A percentile compares a stretch with the other conserved stretches of the same genome.
These are phyloP conservation scores for Notodonta dromedarius DNA, from an alignment of 2,888 invertebrate species.

Conservation along the genomic window DNA sequence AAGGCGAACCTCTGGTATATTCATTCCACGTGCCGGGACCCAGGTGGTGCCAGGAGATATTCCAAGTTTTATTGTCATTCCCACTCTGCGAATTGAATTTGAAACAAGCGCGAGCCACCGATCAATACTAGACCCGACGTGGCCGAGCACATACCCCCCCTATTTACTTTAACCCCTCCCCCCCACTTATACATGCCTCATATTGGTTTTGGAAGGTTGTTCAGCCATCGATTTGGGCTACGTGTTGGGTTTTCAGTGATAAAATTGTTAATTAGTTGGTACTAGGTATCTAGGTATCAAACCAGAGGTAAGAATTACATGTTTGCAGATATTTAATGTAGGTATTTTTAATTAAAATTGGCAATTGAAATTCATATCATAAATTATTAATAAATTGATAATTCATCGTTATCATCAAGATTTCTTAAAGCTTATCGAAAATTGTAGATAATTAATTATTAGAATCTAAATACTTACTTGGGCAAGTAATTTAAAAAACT, in stretches of 20 bases:
- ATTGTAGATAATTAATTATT: no score
- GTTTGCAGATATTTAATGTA: no score
- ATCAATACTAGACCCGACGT: conserved; percentile 59
- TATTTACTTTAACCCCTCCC: conserved; percentile 19
- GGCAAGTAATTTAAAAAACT: no score
- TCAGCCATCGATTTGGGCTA: conserved; percentile 1
- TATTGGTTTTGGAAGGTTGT: conserved; percentile 28
- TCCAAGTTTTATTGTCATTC: conserved; percentile 78
- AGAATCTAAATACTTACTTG: no score
- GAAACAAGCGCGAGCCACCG: conserved; percentile 66
- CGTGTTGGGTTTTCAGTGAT: conserved; percentile 4
- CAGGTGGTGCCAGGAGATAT: conserved; percentile 76
- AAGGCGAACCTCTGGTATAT: conserved; percentile 46
- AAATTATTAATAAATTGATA: no score
- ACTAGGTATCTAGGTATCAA: neutral
- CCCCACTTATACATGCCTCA: conserved; percentile 11
- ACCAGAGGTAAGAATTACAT: no score
- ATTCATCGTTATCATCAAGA: no score
- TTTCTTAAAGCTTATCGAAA: no score
- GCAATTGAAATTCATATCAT: no score
- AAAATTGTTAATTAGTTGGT: neutral
- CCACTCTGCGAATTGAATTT: conserved; percentile 83
- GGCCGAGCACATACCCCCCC: conserved; percentile 10
- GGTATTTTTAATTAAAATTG: no score
- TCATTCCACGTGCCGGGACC: conserved; percentile 68